These are phyloP conservation scores for Cyphomyrus plagiostoma DNA, from an alignment of 2,113 vertebrate species.

Conservation along the genomic window DNA sequence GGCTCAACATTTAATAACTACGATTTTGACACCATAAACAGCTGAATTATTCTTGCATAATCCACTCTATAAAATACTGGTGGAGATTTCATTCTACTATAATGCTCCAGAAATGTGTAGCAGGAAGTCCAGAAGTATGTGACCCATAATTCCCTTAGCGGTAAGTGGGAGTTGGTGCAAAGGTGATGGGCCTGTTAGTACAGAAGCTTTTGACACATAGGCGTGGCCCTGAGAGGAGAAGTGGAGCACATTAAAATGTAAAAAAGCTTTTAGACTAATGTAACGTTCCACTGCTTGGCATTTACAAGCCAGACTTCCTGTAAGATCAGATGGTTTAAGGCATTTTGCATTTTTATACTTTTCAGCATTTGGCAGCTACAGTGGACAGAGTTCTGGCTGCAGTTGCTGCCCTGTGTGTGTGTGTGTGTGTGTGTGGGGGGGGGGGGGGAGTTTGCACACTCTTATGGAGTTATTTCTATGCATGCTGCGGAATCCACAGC, in stretches of 20 bases:
- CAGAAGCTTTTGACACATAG: slow-evolving; percentile 44
- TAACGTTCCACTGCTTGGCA: slow-evolving; percentile 43
- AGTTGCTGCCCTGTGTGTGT: background rate
- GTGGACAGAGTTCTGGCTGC: background rate
- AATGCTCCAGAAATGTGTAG: slow-evolving; percentile 39
- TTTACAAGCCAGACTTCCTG: slow-evolving; percentile 49
- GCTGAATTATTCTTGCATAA: slow-evolving; percentile 47
- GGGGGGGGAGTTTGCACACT: background rate
- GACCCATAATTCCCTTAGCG: slow-evolving; percentile 32
- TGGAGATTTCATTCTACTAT: slow-evolving; percentile 49
- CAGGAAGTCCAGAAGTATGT: slow-evolving; percentile 28
- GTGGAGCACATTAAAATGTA: slow-evolving; percentile 39
- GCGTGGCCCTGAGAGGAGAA: slow-evolving; percentile 50
- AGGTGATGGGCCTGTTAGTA: slow-evolving; percentile 27
- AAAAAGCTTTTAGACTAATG: slow-evolving; percentile 57
- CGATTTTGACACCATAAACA: slow-evolving; percentile 39
- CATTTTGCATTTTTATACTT: slow-evolving; percentile 37
- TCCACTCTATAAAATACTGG: slow-evolving; percentile 54
- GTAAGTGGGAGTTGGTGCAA: slow-evolving; percentile 37
- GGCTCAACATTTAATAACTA: slow-evolving; percentile 44
- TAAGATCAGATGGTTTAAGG: slow-evolving; percentile 55
- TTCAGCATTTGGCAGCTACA: slow-evolving; percentile 32
- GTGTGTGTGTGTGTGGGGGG: background rate
- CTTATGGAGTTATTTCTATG: background rate
- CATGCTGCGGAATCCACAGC: background rate